Evolutionary conservation across 2,888 invertebrate genomes (phyloP).

Genomic region (Elgonia sp.): DNA sequence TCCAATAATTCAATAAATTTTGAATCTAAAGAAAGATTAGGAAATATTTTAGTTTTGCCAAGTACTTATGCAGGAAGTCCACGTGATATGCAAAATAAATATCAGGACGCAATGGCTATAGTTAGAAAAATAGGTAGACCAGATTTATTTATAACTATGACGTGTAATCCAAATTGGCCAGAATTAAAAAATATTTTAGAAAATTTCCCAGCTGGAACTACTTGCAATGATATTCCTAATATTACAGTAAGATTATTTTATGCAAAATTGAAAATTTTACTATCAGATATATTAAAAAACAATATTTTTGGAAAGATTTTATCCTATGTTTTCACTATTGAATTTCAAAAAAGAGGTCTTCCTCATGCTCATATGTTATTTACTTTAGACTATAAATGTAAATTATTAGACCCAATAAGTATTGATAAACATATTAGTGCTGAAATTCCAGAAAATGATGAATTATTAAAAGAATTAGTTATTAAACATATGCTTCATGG

Average conservation of each 20-base stretch:
- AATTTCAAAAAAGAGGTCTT: not conserved
- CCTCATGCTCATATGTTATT: too few species aligned
- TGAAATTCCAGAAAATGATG: conserved; percentile 22
- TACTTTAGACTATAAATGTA: conserved; percentile 36
- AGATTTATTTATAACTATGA: too few species aligned
- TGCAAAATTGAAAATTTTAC: conserved; percentile 17
- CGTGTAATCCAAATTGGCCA: not conserved
- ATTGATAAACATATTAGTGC: conserved; percentile 29
- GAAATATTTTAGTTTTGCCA: conserved; percentile 26
- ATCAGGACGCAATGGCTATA: not conserved
- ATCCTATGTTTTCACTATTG: conserved; percentile 16
- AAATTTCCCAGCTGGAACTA: not conserved
- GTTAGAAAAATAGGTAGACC: too few species aligned
- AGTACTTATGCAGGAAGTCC: conserved; percentile 12
- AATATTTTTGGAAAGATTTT: conserved; percentile 31
- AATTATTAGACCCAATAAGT: not conserved
- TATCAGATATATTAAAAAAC: conserved; percentile 10
- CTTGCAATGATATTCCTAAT: too few species aligned
- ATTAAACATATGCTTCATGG: conserved; percentile 28
- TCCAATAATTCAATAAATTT: conserved; percentile 12
- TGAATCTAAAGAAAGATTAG: conserved; percentile 4
- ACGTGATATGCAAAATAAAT: conserved; percentile 23
- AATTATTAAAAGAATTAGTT: conserved; percentile 19
- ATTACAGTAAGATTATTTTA: conserved; percentile 6
- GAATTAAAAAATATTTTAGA: not conserved